These are phyloP conservation scores for Aleiodes alternator DNA, from an alignment of 2,888 invertebrate species.

Conservation along the genomic window DNA sequence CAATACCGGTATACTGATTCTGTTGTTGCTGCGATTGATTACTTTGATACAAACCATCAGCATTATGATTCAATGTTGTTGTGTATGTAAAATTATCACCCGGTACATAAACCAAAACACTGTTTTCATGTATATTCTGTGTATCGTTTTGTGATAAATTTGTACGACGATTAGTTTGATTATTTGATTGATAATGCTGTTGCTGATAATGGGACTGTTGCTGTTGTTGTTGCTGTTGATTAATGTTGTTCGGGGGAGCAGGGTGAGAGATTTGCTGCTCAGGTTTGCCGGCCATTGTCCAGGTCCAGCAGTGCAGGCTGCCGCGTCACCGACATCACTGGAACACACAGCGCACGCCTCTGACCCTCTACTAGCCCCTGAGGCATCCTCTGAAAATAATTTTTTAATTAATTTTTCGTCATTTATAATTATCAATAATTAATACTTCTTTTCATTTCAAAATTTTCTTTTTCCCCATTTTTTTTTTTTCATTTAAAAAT, in stretches of 20 bases:
- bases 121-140: conserved; percentile 73
- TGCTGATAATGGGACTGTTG: conserved; percentile 57
- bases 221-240: conserved; percentile 47
- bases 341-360: conserved; percentile 76
- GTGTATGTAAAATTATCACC: conserved; percentile 78
- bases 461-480: not conserved
- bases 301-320: conserved; percentile 72
- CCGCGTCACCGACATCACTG: conserved; percentile 82
- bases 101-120: conserved; percentile 79
- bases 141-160: conserved; percentile 29
- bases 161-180: conserved; percentile 14
- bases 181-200: conserved; percentile 56
- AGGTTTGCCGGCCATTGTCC: conserved; percentile 87
- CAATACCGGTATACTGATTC: conserved; percentile 57
- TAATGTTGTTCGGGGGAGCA: conserved; percentile 72
- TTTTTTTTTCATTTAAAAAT: not conserved
- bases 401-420: not conserved
- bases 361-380: conserved; percentile 68
- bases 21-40: conserved; percentile 53
- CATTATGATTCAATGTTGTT: conserved; percentile 35
- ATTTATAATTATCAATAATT: not conserved
- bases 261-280: conserved; percentile 79
- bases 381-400: conserved; percentile 70
- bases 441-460: not conserved
- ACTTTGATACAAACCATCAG: conserved; percentile 24